A percentile compares a stretch with the other conserved stretches of the same genome.
phyloP scores from a whole-genome alignment of 2,797 vertebrate genomes.

The Spondyliosoma cantharus region DNA sequence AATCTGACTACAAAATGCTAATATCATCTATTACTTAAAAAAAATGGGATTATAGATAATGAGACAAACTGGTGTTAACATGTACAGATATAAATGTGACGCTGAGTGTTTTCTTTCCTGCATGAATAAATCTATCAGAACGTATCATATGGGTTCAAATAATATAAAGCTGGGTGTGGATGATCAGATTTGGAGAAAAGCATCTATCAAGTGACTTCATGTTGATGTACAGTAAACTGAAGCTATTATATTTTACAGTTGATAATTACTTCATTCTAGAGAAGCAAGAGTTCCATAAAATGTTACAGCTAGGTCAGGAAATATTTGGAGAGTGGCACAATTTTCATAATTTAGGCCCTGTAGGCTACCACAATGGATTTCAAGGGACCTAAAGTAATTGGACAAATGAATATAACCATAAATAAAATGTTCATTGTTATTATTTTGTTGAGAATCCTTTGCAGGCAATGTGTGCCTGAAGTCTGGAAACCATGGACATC shows the following conservation, averaged over 20 bases:
- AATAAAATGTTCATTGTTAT: too few relatives aligned
- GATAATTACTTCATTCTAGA: neutral
- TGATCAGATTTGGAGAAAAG: neutral
- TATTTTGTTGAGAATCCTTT: neutral
- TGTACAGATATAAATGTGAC: neutral
- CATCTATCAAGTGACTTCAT: neutral
- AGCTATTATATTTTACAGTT: neutral
- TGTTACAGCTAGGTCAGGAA: too few relatives aligned
- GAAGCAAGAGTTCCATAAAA: too few relatives aligned
- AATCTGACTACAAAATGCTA: slow-evolving; percentile 21
- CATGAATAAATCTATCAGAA: neutral
- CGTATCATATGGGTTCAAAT: neutral
- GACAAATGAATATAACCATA: too few relatives aligned
- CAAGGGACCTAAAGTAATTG: too few relatives aligned
- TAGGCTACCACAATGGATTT: too few relatives aligned
- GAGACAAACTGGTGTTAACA: neutral
- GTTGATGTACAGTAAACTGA: neutral
- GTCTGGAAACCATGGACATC: too few relatives aligned
- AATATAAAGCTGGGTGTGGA: neutral
- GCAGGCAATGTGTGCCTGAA: too few relatives aligned
- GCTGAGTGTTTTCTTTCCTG: too few relatives aligned
- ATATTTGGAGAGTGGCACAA: too few relatives aligned
- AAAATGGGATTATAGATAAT: slow-evolving; percentile 27
- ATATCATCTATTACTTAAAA: slow-evolving; percentile 10
- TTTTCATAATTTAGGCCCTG: too few relatives aligned